A percentile compares a stretch with the other conserved stretches of the same genome.
These are phyloP conservation scores for Dolichopus griseipennis DNA, from an alignment of 2,888 invertebrate species.

Conservation along the genomic window DNA sequence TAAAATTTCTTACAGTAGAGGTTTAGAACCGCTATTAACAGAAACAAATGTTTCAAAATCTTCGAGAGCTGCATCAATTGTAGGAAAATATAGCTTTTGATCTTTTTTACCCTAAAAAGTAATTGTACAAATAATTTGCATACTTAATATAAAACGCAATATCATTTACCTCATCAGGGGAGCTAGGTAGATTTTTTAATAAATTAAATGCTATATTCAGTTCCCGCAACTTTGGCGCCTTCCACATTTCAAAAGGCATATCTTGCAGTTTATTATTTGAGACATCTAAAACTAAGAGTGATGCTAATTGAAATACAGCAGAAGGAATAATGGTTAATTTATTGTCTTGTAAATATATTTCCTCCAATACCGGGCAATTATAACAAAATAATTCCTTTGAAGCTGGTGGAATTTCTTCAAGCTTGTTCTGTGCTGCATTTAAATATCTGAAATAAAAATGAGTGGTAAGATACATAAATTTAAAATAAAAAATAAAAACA, in stretches of 20 bases:
- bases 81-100: slow-evolving; percentile 31
- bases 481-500: neutral
- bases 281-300: slow-evolving; percentile 74
- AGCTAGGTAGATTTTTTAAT: slow-evolving; percentile 62
- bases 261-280: slow-evolving; percentile 85
- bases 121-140: neutral
- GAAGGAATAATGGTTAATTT: slow-evolving; percentile 73
- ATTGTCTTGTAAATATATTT: slow-evolving; percentile 87
- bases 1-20: slow-evolving; percentile 19
- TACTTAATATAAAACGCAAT: neutral
- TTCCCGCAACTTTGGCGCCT: slow-evolving; percentile 75
- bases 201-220: slow-evolving; percentile 84
- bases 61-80: neutral
- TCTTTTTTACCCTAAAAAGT: slow-evolving; percentile 32
- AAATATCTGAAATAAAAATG: slow-evolving; percentile 49
- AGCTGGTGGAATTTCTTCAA: slow-evolving; percentile 60
- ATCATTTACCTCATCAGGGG: neutral
- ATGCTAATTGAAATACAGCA: slow-evolving; percentile 70
- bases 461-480: slow-evolving; percentile 12
- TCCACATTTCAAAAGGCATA: slow-evolving; percentile 79
- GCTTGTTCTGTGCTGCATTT: slow-evolving; percentile 82
- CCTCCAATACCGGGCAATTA: slow-evolving; percentile 73
- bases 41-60: slow-evolving; percentile 25
- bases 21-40: slow-evolving; percentile 29
- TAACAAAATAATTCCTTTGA: slow-evolving; percentile 38